A percentile compares a stretch with the other conserved stretches of the same genome.
These are phyloP conservation scores for Macrochelys suwanniensis DNA, from an alignment of 2,797 vertebrate genomes.

Conservation along the genomic window DNA sequence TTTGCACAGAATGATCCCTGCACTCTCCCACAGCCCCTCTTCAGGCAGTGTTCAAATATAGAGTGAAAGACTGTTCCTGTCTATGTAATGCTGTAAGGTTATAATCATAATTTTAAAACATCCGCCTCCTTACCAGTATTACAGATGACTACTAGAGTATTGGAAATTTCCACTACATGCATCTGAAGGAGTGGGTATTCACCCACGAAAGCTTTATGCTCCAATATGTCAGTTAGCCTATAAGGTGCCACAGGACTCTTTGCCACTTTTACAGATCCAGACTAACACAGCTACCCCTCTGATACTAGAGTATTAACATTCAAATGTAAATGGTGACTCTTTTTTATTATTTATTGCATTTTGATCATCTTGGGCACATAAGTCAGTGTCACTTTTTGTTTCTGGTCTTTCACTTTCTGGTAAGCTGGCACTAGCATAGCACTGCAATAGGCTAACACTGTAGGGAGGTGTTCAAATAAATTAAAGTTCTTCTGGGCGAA, in stretches of 20 bases:
- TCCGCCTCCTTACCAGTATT: not conserved
- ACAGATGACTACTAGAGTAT: not conserved
- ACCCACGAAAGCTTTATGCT: no score
- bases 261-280: no score
- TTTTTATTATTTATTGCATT: not conserved
- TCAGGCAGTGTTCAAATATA: not conserved
- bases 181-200: no score
- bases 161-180: no score
- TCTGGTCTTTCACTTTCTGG: not conserved
- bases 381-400: not conserved
- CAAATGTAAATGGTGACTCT: not conserved
- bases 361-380: not conserved
- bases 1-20: not conserved
- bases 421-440: not conserved
- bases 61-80: not conserved
- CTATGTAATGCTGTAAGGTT: not conserved
- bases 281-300: no score
- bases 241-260: no score
- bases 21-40: not conserved
- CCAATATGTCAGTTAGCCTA: no score
- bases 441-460: not conserved
- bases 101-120: not conserved
- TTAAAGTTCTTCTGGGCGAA: not conserved
- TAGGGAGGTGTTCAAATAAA: not conserved
- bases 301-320: not conserved